Evolutionary conservation across 1,140 invertebrate genomes (phyloP).

Genomic region (Trialeurodes vaporariorum): DNA sequence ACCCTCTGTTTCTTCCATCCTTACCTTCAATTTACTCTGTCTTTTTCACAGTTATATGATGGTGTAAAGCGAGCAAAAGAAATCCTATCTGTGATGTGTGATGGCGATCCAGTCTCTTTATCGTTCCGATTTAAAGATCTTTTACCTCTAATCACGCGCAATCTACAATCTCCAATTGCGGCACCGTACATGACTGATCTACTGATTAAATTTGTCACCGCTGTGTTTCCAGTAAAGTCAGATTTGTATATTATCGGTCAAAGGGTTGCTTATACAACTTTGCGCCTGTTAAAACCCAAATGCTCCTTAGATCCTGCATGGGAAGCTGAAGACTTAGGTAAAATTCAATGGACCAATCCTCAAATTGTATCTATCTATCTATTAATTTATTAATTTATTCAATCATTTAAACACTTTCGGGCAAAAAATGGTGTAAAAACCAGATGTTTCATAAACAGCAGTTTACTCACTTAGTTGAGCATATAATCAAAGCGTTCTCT

Average conservation of each 20-base stretch:
- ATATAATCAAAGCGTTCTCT: too few relatives aligned
- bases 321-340: conserved; percentile 54
- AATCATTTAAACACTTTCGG: too few relatives aligned
- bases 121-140: conserved; percentile 49
- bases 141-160: conserved; percentile 46
- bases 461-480: too few relatives aligned
- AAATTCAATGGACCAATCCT: conserved; percentile 5
- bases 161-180: conserved; percentile 53
- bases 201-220: conserved; percentile 42
- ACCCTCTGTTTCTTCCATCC: too few relatives aligned
- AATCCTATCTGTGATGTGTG: conserved; percentile 48
- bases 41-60: conserved; percentile 42
- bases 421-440: too few relatives aligned
- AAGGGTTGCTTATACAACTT: conserved; percentile 45
- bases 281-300: conserved; percentile 59
- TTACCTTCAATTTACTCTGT: too few relatives aligned
- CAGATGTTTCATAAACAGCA: too few relatives aligned
- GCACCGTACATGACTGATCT: conserved; percentile 48
- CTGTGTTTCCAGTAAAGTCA: conserved; percentile 33
- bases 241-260: conserved; percentile 9
- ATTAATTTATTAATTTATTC: too few relatives aligned
- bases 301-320: conserved; percentile 66
- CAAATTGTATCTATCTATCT: too few relatives aligned
- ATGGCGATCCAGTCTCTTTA: conserved; percentile 43
- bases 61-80: conserved; percentile 38